These are phyloP conservation scores for Clarias macrocephalus DNA, from an alignment of 2,113 vertebrate genomes.

Conservation along the genomic window DNA sequence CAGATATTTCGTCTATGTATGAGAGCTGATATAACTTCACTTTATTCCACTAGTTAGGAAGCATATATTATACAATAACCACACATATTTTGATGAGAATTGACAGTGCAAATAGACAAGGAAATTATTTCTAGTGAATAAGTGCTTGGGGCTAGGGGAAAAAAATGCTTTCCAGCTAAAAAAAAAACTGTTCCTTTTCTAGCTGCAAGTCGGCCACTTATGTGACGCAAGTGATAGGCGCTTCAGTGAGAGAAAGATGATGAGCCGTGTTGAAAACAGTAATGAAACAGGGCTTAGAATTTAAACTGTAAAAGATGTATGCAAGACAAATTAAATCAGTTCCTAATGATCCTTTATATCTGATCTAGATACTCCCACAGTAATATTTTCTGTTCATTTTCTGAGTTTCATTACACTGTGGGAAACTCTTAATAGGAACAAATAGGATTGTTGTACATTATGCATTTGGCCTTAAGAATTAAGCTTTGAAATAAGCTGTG, in stretches of 20 bases:
- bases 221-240: neutral
- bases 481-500: neutral
- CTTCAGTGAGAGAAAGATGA: neutral
- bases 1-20: neutral
- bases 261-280: neutral
- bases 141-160: neutral
- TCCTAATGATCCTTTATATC: neutral
- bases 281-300: neutral
- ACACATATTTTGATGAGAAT: neutral
- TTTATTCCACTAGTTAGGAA: neutral
- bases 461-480: neutral
- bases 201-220: neutral
- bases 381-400: neutral
- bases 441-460: neutral
- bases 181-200: neutral
- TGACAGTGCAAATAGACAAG: neutral
- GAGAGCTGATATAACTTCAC: neutral
- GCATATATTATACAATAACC: neutral
- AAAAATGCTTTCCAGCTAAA: neutral
- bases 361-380: neutral
- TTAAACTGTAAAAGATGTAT: neutral
- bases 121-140: neutral
- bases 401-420: slow-evolving; percentile 13
- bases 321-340: neutral
- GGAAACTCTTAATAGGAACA: neutral